A percentile compares a stretch with the other conserved stretches of the same genome.
Evolutionary conservation across 2,113 vertebrate species (phyloP).

Genomic region (Vicugna pacos): DNA sequence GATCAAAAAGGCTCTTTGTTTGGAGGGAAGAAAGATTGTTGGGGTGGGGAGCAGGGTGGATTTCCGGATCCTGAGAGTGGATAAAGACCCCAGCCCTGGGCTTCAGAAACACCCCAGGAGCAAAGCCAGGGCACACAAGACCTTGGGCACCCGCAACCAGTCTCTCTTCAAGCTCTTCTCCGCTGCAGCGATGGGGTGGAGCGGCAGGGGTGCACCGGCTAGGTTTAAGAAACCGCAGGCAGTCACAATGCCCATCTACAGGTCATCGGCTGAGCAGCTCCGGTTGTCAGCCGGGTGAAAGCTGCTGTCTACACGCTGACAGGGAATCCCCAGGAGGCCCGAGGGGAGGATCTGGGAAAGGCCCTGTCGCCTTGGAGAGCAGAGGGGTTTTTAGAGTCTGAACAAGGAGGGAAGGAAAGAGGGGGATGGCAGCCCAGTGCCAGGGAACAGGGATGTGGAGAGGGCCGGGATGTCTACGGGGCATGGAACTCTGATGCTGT

Average conservation of each 20-base stretch:
- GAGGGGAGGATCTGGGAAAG: background rate
- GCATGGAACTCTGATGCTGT: background rate
- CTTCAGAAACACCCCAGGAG: background rate
- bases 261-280: too few relatives aligned
- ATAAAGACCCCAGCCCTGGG: background rate
- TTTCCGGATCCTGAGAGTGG: background rate
- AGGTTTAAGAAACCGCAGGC: background rate
- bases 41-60: background rate
- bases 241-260: background rate
- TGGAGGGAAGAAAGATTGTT: slow-evolving; percentile 9
- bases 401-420: background rate
- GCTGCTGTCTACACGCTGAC: background rate
- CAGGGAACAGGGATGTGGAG: background rate
- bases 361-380: background rate
- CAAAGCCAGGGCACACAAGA: background rate
- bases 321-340: slow-evolving; percentile 30
- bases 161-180: background rate
- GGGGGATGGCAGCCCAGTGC: background rate
- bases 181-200: background rate
- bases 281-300: background rate
- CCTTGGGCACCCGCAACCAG: background rate
- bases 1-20: background rate
- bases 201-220: too few relatives aligned
- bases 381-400: slow-evolving; percentile 24
- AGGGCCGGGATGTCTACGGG: background rate